Conservation (phyloP, 2,797 vertebrate species). For the Poeciliopsis paucimaculata region DNA sequence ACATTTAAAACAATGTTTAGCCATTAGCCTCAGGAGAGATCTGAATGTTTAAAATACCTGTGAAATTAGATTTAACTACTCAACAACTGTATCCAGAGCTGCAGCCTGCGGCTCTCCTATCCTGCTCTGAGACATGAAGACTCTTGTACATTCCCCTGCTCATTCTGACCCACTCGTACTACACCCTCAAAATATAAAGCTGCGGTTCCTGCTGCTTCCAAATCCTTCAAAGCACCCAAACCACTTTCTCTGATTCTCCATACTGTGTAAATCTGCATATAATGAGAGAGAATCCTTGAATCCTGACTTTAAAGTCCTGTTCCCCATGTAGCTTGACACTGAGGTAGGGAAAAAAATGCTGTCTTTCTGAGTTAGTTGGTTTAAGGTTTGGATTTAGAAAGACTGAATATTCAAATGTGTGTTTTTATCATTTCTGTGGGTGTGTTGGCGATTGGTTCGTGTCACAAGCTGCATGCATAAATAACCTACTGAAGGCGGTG, state of each 20-base stretch:
- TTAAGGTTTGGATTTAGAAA: conserved; percentile 22
- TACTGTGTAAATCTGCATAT: conserved; percentile 28
- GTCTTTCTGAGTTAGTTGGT: neutral
- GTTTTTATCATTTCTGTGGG: conserved; percentile 45
- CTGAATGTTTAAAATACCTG: conserved; percentile 30
- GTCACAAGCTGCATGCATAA: conserved; percentile 39
- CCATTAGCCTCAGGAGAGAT: conserved; percentile 7
- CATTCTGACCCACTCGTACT: conserved; percentile 57
- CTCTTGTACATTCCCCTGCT: conserved; percentile 24
- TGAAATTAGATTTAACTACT: conserved; percentile 32
- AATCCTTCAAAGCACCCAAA: conserved; percentile 47
- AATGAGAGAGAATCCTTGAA: conserved; percentile 33
- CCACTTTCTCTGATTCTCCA: conserved; percentile 39
- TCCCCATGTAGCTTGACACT: conserved; percentile 11
- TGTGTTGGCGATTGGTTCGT: conserved; percentile 40
- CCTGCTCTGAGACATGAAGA: conserved; percentile 18
- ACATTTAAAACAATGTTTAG: conserved; percentile 13
- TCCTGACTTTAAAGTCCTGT: conserved; percentile 32
- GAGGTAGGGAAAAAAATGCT: neutral
- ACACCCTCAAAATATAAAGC: conserved; percentile 45
- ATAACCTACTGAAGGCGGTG: conserved; percentile 37
- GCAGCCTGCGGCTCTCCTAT: conserved; percentile 24
- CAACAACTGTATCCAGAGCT: conserved; percentile 15
- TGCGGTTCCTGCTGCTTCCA: conserved; percentile 35
- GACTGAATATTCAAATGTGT: conserved; percentile 31